A percentile compares a stretch with the other conserved stretches of the same genome.
These are phyloP conservation scores for Psephotus haematonotus DNA, from an alignment of 2,113 vertebrate species.

Conservation along the genomic window DNA sequence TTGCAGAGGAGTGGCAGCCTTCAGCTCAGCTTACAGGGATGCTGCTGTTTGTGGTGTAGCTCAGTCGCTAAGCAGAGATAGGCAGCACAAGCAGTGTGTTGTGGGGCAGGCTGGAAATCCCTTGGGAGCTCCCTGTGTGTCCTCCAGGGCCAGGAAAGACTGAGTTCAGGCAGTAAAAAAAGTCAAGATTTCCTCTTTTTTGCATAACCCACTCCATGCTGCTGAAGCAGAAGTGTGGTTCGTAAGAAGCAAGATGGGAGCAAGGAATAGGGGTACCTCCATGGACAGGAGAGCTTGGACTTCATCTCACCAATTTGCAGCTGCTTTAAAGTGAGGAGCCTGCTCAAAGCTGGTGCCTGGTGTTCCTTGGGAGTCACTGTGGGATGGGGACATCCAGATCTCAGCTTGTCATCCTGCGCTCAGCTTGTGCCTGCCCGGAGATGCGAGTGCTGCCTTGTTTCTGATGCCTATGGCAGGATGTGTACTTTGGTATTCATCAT, in stretches of 20 bases:
- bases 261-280: neutral
- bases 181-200: neutral
- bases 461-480: neutral
- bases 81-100: neutral
- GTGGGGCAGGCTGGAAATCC: neutral
- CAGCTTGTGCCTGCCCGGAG: neutral
- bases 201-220: accelerated
- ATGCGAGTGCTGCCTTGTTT: neutral
- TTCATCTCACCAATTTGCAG: neutral
- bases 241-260: neutral
- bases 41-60: neutral
- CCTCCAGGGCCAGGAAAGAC: neutral
- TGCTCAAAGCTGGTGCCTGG: neutral
- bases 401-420: neutral
- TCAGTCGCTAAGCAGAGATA: neutral
- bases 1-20: neutral
- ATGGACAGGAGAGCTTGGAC: neutral
- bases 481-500: accelerated
- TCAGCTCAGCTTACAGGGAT: neutral
- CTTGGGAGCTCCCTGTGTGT: neutral
- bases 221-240: neutral
- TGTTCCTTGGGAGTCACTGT: neutral
- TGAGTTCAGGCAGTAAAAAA: neutral
- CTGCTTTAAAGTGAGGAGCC: neutral
- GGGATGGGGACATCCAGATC: neutral